Evolutionary conservation across 2,888 invertebrate species (phyloP), one percentile per base, ranked within the genome.

Genomic region (Yponomeuta plumbellus): DNA sequence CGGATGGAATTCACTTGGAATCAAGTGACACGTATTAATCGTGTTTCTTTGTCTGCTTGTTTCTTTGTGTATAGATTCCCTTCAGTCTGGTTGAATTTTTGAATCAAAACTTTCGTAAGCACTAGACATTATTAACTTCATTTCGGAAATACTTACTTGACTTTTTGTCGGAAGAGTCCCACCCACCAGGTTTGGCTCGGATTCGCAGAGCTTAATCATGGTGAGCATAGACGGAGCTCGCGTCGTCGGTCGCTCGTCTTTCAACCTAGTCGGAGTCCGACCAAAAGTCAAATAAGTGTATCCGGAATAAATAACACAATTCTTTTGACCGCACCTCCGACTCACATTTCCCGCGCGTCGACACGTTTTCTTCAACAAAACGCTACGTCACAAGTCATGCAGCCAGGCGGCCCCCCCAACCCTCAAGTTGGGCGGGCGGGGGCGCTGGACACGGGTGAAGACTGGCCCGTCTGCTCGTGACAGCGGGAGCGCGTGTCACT

Each of bases 401-500:
- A 66, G 61, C 40, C 3, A 21, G 65, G 26, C 34, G 39, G 44
- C 34, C 61, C 69, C 66, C 61, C 66, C 64, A 67, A 58, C 71
- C 67, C 71, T 69, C 70, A 69, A 70, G 68, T 68, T 69, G 68
- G 67, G 67, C 66, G 71, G 34, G 20, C 59, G 61, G 65, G 26
- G 26, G 26, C 22, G 44, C 68, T 65, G 69, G 69, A 69, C 70
- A 68, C 67, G 64, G 67, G 68, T 67, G 68, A 68, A 68, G 69
- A 69, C 69, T 69, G 69, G 57, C 68, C 69, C 70, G 70, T 70
- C 72, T 71, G 72, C 66, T n/a, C 57, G 57, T 63, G 72, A 71
- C 71, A 71, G 68, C 68, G 68, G 67, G 64, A 59, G 68, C 63
- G 39, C 20, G 67, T 70, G 70, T 70, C 70, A 70, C 70, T 70